These are phyloP conservation scores for Saccostrea cuccullata DNA, from an alignment of 1,140 invertebrate species.

Conservation along the genomic window DNA sequence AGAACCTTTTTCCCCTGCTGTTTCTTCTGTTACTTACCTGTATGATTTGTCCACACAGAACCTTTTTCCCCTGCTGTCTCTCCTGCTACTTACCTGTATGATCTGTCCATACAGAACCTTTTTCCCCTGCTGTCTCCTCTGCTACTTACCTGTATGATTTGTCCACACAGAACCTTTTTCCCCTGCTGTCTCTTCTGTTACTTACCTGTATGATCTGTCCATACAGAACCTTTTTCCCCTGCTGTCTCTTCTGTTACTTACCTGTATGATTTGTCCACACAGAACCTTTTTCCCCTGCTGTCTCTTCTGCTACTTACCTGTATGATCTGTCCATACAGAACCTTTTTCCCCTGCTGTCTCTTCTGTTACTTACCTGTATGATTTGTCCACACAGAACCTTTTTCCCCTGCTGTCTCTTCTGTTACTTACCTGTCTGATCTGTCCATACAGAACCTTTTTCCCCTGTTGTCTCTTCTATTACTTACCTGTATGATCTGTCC, in stretches of 20 bases:
- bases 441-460: slow-evolving; percentile 76
- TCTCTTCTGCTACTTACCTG: too few relatives aligned
- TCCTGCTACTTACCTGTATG: too few relatives aligned
- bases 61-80: slow-evolving; percentile 73
- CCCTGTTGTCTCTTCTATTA: slow-evolving; percentile 74
- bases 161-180: slow-evolving; percentile 75
- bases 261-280: slow-evolving; percentile 76
- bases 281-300: slow-evolving; percentile 74
- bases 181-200: slow-evolving; percentile 74
- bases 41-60: slow-evolving; percentile 76
- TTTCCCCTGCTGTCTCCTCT: slow-evolving; percentile 73
- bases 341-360: slow-evolving; percentile 73
- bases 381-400: slow-evolving; percentile 76
- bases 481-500: slow-evolving; percentile 76
- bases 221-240: slow-evolving; percentile 75
- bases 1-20: slow-evolving; percentile 74
- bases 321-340: slow-evolving; percentile 76
- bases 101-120: slow-evolving; percentile 76
- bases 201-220: slow-evolving; percentile 76
- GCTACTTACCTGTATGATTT: too few relatives aligned
- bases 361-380: slow-evolving; percentile 76
- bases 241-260: slow-evolving; percentile 75
- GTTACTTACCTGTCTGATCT: slow-evolving; percentile 76
- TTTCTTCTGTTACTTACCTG: slow-evolving; percentile 74
- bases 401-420: slow-evolving; percentile 73